These are phyloP conservation scores for Tor tambroides DNA, from an alignment of 2,113 vertebrate genomes.

Conservation along the genomic window DNA sequence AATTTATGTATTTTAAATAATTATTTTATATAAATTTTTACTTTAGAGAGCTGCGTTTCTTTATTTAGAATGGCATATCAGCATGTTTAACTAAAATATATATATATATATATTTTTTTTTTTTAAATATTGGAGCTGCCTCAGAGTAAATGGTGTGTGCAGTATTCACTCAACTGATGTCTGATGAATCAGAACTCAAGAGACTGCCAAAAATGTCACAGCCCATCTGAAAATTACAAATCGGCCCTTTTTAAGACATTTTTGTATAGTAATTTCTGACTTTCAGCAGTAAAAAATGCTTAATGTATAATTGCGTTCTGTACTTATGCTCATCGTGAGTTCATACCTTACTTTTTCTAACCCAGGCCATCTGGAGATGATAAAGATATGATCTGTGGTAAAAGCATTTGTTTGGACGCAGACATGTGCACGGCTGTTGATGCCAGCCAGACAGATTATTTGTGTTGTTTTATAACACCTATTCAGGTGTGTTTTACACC, in stretches of 20 bases:
- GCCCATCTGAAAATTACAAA: no score
- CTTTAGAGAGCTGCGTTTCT: no score
- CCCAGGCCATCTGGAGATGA: slow-evolving; percentile 8
- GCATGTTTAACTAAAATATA: no score
- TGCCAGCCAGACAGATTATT: neutral
- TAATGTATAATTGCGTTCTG: neutral
- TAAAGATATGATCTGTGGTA: slow-evolving; percentile 6
- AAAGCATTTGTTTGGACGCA: neutral
- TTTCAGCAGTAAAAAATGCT: neutral
- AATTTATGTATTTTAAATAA: no score
- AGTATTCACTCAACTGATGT: neutral
- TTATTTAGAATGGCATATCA: no score
- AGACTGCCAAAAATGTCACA: no score
- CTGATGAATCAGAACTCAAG: neutral
- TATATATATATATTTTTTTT: no score
- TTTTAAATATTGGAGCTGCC: no score
- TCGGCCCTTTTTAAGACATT: no score
- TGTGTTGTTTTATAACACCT: neutral
- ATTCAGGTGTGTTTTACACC: neutral
- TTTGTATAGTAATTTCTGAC: neutral
- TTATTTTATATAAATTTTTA: no score
- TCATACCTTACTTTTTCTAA: neutral
- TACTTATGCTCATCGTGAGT: neutral
- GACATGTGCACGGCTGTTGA: neutral
- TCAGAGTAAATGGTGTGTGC: no score